Evolutionary conservation across 1,140 invertebrate genomes (phyloP), one percentile per base, ranked within the genome.

Genomic region (Cardiocondyla obscurior): DNA sequence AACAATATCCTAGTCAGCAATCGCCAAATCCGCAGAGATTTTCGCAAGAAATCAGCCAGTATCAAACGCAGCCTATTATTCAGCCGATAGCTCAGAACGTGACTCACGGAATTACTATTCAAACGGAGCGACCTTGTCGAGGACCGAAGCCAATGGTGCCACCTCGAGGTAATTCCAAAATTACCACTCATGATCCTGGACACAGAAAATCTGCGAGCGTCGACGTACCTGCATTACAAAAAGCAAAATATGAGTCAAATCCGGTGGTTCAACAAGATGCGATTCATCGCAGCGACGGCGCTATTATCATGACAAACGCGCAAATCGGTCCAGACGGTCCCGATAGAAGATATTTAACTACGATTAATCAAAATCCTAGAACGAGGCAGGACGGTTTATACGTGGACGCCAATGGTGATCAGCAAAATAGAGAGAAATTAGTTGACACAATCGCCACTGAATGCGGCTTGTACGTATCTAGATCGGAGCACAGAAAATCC

Each of bases 81-180:
- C 93, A 94, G 28, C 92, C 93, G 5, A 93, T 93, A n/a, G 90
- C 93, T 0, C 93, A 94, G 70, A 94, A 93, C 55, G 88, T 94
- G 2, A 87, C 49, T 0, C 90, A 92, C 12, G 84, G 85, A 3
- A 87, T 91, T 10, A 39, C 86, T 0, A 85, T 91, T 3, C 67
- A 88, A 3, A 84, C 88, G 0, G 93, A 94, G 14, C 77, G 91
- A 70, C 69, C 86, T 1, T 90, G 70, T 10, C 90, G 93, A 12
- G 93, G 93, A 42, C 93, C 93, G 0, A 94, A 94, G 74, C 93
- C 93, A 0, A 91, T 93, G 92, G 93, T 94, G 5, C 93, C 93
- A 0, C 93, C 93, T 1, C 88, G 93, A 10, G 92, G 89, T 0
- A 94, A 93, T 85, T 94, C 93, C n/a, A 94, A 94, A 83, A 94